Conservation (phyloP, 2,888 invertebrate species). For the Abrostola tripartita region DNA sequence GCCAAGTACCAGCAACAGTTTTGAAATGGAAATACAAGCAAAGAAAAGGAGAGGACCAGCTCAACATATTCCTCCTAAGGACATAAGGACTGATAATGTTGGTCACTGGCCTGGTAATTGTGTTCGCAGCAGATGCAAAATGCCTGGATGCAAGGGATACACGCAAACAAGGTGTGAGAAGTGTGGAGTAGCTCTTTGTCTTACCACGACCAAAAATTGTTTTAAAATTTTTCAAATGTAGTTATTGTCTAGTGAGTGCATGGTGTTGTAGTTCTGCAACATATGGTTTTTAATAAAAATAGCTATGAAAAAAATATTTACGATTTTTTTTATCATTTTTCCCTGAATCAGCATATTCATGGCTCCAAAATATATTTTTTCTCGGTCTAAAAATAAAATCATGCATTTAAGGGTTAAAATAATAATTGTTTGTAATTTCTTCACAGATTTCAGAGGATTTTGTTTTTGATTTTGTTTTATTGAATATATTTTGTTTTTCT, state of each 20-base stretch:
- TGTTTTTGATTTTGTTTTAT: too few relatives aligned
- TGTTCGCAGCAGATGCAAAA: too few relatives aligned
- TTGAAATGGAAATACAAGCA: slow-evolving; percentile 60
- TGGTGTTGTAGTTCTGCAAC: slow-evolving; percentile 23
- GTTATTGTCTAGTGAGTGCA: slow-evolving; percentile 20
- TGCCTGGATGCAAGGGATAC: slow-evolving; percentile 61
- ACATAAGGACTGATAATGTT: slow-evolving; percentile 61
- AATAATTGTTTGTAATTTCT: too few relatives aligned
- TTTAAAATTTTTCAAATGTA: not conserved
- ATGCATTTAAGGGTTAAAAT: slow-evolving; percentile 46
- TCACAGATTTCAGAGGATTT: too few relatives aligned
- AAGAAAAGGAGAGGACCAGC: slow-evolving; percentile 59
- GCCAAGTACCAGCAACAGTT: slow-evolving; percentile 58
- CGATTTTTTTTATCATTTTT: slow-evolving; percentile 40
- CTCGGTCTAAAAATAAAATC: slow-evolving; percentile 53
- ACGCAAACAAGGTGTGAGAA: slow-evolving; percentile 63
- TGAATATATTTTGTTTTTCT: too few relatives aligned
- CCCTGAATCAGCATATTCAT: slow-evolving; percentile 48
- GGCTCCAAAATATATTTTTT: slow-evolving; percentile 59
- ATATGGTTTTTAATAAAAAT: slow-evolving; percentile 25
- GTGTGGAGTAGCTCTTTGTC: slow-evolving; percentile 62
- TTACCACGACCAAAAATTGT: slow-evolving; percentile 55
- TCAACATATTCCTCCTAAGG: slow-evolving; percentile 60
- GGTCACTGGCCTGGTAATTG: too few relatives aligned
- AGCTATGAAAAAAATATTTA: slow-evolving; percentile 33